Percentiles rank a stretch among this genome's conserved stretches.
phyloP scores from a whole-genome alignment of 2,797 vertebrate genomes.

The Tapirus indicus region DNA sequence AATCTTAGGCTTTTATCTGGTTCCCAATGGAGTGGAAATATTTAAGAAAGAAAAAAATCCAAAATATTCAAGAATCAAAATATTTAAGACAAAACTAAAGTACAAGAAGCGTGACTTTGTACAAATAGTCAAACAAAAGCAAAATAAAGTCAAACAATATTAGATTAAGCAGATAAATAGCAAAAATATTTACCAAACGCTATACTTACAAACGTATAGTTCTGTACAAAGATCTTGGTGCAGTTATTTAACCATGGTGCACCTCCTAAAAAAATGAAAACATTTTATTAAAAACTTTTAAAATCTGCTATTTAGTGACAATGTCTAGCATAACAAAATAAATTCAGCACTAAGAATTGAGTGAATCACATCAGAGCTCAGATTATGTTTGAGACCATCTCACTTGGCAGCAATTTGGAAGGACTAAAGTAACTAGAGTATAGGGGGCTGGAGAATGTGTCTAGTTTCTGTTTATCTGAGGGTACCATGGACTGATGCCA shows the following conservation, averaged over 20 bases:
- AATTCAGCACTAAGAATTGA: not conserved
- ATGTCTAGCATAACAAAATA: not conserved
- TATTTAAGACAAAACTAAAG: not conserved
- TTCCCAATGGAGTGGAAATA: not conserved
- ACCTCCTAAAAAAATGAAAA: not conserved
- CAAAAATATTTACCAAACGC: not conserved
- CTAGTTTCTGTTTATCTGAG: not conserved
- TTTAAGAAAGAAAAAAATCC: not conserved
- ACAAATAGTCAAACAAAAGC: not conserved
- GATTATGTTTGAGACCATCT: not conserved
- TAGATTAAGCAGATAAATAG: not conserved
- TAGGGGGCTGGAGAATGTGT: accelerated
- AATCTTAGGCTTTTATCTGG: not conserved
- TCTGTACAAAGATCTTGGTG: not conserved
- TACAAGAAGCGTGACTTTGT: not conserved
- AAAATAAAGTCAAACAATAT: not conserved
- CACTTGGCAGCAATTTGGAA: not conserved
- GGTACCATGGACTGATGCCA: not conserved
- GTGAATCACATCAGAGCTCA: not conserved
- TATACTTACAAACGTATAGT: not conserved
- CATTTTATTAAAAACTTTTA: not conserved
- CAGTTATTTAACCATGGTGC: not conserved
- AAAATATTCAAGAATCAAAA: not conserved
- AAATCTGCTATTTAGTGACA: not conserved
- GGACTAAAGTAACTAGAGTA: not conserved